phyloP scores from a whole-genome alignment of 2,113 vertebrate genomes.

The Geococcyx californianus region DNA sequence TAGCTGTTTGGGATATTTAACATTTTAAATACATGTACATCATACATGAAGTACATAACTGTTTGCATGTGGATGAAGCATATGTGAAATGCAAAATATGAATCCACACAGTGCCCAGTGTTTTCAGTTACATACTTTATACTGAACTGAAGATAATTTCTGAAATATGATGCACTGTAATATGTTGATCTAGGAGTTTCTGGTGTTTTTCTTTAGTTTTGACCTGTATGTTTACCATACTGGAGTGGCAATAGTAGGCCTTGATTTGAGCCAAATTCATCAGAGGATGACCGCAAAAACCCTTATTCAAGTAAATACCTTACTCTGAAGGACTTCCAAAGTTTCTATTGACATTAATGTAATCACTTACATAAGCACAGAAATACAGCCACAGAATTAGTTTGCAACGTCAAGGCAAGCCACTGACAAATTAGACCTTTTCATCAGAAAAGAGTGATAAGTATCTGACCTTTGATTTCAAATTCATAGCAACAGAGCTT shows the following conservation, averaged over 20 bases:
- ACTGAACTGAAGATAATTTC: not conserved
- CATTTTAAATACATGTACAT: not conserved
- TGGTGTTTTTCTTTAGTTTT: not conserved
- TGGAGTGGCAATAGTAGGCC: not conserved
- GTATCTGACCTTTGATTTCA: not conserved
- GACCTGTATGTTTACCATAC: not conserved
- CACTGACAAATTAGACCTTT: not conserved
- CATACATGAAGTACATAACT: not conserved
- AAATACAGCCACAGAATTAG: not conserved
- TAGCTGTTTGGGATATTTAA: not conserved
- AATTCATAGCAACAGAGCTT: not conserved
- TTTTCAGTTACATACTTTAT: not conserved
- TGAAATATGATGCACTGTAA: not conserved
- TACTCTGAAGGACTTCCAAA: not conserved
- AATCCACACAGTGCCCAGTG: not conserved
- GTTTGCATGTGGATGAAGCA: not conserved
- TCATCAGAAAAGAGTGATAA: not conserved
- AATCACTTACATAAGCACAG: not conserved
- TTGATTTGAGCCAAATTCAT: not conserved
- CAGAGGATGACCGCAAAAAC: not conserved
- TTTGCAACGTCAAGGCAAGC: not conserved
- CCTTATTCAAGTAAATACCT: not conserved
- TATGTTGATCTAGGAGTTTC: not conserved
- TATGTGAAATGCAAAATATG: accelerated
- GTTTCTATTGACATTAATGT: constrained; percentile 9